Evolutionary conservation across 2,113 vertebrate species (phyloP).

Genomic region (Illadopsis cleaveri): DNA sequence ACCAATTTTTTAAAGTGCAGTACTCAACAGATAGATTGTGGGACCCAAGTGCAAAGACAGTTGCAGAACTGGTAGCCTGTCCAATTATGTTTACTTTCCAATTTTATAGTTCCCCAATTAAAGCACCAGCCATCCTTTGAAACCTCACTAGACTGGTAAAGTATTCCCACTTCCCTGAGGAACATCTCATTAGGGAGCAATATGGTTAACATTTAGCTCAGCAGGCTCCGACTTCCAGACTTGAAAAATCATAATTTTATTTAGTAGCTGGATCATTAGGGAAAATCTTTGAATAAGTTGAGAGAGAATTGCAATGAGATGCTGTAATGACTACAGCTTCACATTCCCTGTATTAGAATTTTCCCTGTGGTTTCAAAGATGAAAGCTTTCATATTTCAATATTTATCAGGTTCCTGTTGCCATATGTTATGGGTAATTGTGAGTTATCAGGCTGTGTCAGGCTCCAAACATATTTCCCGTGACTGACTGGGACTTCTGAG

Average conservation of each 20-base stretch:
- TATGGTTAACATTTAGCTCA: neutral
- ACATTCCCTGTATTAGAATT: neutral
- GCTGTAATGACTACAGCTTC: neutral
- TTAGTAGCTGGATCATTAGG: neutral
- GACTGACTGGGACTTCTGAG: neutral
- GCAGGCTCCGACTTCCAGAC: neutral
- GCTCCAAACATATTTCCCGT: neutral
- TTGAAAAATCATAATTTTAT: neutral
- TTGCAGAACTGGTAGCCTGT: neutral
- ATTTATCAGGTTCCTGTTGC: neutral
- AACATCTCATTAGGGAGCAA: neutral
- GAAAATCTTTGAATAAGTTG: neutral
- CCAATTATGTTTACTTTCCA: neutral
- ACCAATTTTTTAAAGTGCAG: neutral
- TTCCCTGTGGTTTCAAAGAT: neutral
- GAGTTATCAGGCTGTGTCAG: neutral
- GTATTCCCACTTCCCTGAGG: neutral
- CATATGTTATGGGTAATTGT: neutral
- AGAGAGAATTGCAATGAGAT: neutral
- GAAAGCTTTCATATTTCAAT: neutral
- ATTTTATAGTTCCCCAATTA: neutral
- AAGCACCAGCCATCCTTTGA: neutral
- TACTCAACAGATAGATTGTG: neutral
- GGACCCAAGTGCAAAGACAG: neutral
- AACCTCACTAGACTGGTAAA: neutral